Base-by-base conservation (phyloP, 2,888 invertebrate species). In the Eilema depressum region DNA sequence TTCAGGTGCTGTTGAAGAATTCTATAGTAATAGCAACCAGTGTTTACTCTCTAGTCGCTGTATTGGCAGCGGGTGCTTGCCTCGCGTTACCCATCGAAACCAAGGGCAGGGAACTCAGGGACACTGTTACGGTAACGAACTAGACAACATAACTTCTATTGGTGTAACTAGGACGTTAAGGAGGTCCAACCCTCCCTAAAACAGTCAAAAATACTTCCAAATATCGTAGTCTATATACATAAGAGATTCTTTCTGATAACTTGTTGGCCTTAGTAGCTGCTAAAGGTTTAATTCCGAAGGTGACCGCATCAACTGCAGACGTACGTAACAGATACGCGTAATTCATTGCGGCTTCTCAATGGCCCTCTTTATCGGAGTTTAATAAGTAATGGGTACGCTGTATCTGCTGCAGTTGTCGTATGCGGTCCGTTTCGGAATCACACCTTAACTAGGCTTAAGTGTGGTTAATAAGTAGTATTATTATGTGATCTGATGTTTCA, bases 71-170 rank as follows among this genome's bases (percentile, higher is more conserved):
- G 0, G 86, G 97, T 0, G 97, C 97, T 5, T 97, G 98, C 72
- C 92, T 98, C n/a, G 95, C 97, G 1, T 93, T 99, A 61, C 98
- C 98, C 7, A 97, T 98, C 67, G 98, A 98, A 93, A 98, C 98
- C 1, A 97, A 97, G 86, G 98, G 97, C 57, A 96, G 97, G 76
- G 97, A 97, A 83, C 93, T 97, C 93, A 92, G 96, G 37, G 97
- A 97, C 75, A 93, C 95, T 7, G 93, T 96, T 23, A 88, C 90
- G 14, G 83, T 84, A 14, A 88, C 88, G 3, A 88, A 77, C 28
- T 90, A 89, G 77, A 65, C 47, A 30, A 53, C 11, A 30, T 8
- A 30, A 28, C 20, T 20, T 47, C 20, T 20, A 47, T 47, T 17
- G 14, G 47, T 47, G 47, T 17, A 47, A 7, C 47, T 47, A 41